Evolutionary conservation across 2,113 vertebrate species (phyloP).

Genomic region (Eolophus roseicapilla): DNA sequence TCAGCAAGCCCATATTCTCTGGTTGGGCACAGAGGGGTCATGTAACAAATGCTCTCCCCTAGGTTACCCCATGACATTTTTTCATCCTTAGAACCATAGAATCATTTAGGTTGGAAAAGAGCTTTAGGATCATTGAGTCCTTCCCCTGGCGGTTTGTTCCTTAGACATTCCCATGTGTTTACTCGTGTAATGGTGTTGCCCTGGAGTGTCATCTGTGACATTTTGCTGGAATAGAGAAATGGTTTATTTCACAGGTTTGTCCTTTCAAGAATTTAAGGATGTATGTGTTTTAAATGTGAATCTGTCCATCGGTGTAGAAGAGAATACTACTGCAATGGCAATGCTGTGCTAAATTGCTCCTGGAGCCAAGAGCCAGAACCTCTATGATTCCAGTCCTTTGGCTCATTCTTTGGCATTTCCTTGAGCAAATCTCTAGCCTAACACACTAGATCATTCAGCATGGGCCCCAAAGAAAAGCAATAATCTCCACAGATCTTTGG

Average conservation of each 20-base stretch:
- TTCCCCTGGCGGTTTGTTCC: background rate
- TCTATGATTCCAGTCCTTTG: background rate
- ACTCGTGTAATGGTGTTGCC: background rate
- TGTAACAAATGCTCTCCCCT: background rate
- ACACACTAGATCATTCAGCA: background rate
- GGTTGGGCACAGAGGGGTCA: background rate
- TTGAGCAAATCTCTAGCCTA: background rate
- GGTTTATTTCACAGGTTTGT: background rate
- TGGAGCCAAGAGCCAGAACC: background rate
- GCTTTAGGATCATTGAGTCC: background rate
- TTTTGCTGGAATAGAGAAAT: background rate
- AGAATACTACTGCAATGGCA: background rate
- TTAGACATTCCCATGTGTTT: background rate
- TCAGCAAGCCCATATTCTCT: background rate
- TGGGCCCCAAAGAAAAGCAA: background rate
- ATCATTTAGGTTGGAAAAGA: background rate
- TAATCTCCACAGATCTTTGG: background rate
- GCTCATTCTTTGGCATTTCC: fast-evolving
- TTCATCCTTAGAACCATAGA: background rate
- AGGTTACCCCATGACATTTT: background rate
- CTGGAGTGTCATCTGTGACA: background rate
- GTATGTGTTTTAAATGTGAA: background rate
- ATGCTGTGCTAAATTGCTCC: background rate
- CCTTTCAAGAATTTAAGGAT: background rate
- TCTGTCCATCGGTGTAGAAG: background rate